Evolutionary conservation across 1,140 invertebrate species (phyloP), one percentile per base, ranked within the genome.

Genomic region (Drosophila quadrilineata): DNA sequence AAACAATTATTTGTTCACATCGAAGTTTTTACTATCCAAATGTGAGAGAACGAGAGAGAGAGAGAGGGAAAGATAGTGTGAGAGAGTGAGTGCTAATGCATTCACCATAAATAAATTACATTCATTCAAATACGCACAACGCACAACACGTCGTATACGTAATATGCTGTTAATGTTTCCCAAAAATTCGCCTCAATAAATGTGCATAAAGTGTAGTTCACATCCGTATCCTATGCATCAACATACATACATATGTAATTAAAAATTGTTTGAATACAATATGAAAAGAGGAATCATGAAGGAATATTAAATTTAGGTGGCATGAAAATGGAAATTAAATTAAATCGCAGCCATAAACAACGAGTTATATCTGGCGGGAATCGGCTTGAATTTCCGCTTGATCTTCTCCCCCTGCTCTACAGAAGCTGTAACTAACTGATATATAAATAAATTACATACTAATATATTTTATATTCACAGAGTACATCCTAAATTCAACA

Each of bases 261-360:
- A 14, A 29, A 56, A 45, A 29, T 28, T 14, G 24, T 16, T 45
- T 63, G 43, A 60, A 71, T 41, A 49, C 49, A 45, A 43, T 49
- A 35, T 45, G 43, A 50, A 67, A 60, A 43, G 21, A 29, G 6
- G 21, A 36, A 38, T 38, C 19, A 29, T 22, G 17, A 58, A 41
- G 48, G 26, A 58, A 10, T 48, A 59, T 62, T 50, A 59, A 54
- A 71, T 28, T 46, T 24, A 36, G 36, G 10, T 17, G 38, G 9
- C 46, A 57, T 33, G n/a, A 28, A 36, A 57, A 43, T 64, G 59
- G 26, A 45, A 72, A 60, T 68, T 36, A 57, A 72, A 72, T 71
- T 50, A 19, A 52, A 41, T 64, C 22, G 28, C 43, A 62, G 16
- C 35, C 12, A 26, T 35, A 4, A 16, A 26, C 64, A 60, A 40